These are phyloP conservation scores for Rapana venosa DNA, from an alignment of 2,888 invertebrate species.

Conservation along the genomic window DNA sequence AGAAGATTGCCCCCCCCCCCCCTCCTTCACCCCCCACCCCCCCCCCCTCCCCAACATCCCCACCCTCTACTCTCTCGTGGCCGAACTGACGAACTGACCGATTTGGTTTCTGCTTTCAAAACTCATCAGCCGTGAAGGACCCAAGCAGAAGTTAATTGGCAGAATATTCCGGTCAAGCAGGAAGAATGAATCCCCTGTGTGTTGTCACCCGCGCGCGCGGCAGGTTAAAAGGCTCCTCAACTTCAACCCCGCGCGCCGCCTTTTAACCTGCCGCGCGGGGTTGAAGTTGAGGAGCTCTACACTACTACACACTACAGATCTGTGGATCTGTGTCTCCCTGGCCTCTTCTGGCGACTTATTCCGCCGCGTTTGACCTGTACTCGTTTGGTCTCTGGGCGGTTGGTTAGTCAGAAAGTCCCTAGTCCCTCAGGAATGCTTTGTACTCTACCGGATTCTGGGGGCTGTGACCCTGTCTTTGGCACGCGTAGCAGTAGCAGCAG, in stretches of 20 bases:
- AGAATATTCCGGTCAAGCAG: background rate
- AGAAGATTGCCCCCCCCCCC: too few relatives aligned
- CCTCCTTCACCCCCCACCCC: background rate
- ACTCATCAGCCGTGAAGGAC: background rate
- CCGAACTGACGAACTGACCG: background rate
- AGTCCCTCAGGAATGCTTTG: background rate
- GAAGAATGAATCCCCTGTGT: background rate
- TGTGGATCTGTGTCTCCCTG: too few relatives aligned
- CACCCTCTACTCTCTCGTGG: background rate
- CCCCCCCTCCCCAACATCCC: too few relatives aligned
- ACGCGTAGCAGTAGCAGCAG: background rate
- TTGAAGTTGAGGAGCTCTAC: background rate
- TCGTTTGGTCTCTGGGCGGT: background rate
- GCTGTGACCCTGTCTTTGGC: background rate
- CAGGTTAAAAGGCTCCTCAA: conserved; percentile 13
- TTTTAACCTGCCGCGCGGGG: background rate
- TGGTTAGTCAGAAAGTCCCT: background rate
- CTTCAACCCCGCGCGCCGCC: too few relatives aligned
- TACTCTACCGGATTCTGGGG: too few relatives aligned
- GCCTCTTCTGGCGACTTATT: background rate
- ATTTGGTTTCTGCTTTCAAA: background rate
- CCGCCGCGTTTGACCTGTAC: background rate
- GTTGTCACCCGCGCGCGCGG: conserved; percentile 9
- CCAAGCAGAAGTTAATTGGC: conserved; percentile 7
- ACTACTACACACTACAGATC: too few relatives aligned